Evolutionary conservation across 2,113 vertebrate species (phyloP).

Genomic region (Etia nguti): DNA sequence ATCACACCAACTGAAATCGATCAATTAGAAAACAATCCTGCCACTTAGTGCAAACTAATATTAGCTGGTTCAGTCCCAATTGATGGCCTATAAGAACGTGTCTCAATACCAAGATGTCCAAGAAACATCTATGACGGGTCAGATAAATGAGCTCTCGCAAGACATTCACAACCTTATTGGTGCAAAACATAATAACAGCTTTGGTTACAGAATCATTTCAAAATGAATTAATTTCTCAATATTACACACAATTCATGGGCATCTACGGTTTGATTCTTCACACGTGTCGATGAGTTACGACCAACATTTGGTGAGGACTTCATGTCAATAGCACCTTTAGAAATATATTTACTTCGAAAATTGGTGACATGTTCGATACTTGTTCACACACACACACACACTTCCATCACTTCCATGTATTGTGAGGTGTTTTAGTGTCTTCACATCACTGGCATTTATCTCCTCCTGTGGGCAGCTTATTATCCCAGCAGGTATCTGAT

Average conservation of each 20-base stretch:
- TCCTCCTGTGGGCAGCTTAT: not conserved
- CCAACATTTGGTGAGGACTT: not conserved
- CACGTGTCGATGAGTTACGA: not conserved
- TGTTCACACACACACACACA: not conserved
- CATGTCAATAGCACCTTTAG: not conserved
- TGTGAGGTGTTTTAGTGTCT: not conserved
- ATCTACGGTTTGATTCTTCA: not conserved
- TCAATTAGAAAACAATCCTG: not conserved
- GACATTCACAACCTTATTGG: not conserved
- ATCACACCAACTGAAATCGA: not conserved
- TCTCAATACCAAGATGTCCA: not conserved
- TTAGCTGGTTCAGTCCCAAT: rapidly evolving
- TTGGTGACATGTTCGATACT: not conserved
- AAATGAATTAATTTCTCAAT: not conserved
- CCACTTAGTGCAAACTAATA: not conserved
- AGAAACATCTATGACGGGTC: rapidly evolving
- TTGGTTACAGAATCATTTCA: not conserved
- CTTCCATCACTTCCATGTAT: rapidly evolving
- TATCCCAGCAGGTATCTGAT: not conserved
- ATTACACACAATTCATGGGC: not conserved
- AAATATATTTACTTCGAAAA: not conserved
- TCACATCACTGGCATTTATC: not conserved
- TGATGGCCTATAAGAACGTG: not conserved
- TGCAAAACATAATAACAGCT: not conserved
- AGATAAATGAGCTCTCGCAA: rapidly evolving